These are phyloP conservation scores for Rhagium mordax DNA, from an alignment of 2,888 invertebrate genomes.

Conservation along the genomic window DNA sequence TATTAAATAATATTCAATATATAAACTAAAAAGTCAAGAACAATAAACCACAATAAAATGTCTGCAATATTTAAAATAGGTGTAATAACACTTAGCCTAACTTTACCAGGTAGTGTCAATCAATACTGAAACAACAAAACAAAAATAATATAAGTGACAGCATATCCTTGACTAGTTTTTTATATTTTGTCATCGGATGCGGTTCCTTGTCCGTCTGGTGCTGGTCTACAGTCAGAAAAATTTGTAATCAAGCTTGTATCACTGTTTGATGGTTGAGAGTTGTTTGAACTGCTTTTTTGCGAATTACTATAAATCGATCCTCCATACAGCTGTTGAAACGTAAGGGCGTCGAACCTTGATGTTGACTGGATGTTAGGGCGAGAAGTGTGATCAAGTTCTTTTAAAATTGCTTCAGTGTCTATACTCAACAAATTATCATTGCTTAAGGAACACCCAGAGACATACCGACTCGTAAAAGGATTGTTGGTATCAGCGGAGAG, in stretches of 20 bases:
- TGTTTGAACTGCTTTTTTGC: slow-evolving; percentile 10
- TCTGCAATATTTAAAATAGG: not conserved
- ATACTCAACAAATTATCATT: slow-evolving; percentile 47
- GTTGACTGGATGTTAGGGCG: slow-evolving; percentile 57
- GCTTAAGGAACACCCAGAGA: slow-evolving; percentile 66
- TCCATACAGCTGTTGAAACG: slow-evolving; percentile 51
- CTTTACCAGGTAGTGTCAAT: not conserved
- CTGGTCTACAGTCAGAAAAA: slow-evolving; percentile 53
- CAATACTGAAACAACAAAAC: slow-evolving; percentile 5
- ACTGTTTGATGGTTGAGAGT: slow-evolving; percentile 35
- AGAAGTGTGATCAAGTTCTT: slow-evolving; percentile 55
- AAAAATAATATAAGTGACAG: not conserved
- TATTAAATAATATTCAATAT: slow-evolving; percentile 9
- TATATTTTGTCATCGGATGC: slow-evolving; percentile 39
- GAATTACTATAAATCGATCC: slow-evolving; percentile 18
- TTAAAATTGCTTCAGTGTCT: slow-evolving; percentile 55
- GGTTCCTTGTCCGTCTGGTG: slow-evolving; percentile 54
- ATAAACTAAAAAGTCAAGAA: not conserved
- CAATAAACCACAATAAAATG: slow-evolving; percentile 6
- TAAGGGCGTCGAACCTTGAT: slow-evolving; percentile 46
- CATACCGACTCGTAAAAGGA: slow-evolving; percentile 60
- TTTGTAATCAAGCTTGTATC: slow-evolving; percentile 54
- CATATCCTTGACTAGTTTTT: not conserved
- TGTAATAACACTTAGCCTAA: not conserved
- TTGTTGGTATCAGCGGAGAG: slow-evolving; percentile 51